Evolutionary conservation across 2,888 invertebrate species (phyloP), one percentile per base, ranked within the genome.

Genomic region (Macroteleia sp.): DNA sequence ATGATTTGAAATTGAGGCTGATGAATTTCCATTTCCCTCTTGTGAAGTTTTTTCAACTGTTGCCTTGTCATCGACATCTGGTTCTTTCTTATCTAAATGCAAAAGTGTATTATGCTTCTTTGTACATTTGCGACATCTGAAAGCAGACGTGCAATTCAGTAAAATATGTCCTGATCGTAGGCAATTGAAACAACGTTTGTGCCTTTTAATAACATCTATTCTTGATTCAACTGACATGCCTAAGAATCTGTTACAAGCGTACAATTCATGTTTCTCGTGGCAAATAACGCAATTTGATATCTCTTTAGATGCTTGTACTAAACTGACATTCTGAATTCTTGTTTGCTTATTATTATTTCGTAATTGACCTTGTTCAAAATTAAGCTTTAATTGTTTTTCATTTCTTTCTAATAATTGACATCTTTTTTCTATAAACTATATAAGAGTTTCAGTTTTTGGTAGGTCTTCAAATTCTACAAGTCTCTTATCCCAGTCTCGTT

Each of bases 91-190:
- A 19, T 39, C 39, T 6, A 19, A 19, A 30, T 30, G 54, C 5
- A 54, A n/a, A 3, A 54, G 39, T 4, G 39, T 25, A 14, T 52
- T 54, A 10, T 41, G 41, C 10, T 41, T 41, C 10, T 41, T 41
- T 0, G 17, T 9, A 10, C 41, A 41, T 41, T 0, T 19, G 0
- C 41, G 41, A 41, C 41, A 41, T 8, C 41, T 8, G 8, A 1
- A 1, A 9, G 6, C 0, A 10, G 19, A 9, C 10, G 17, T 41
- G 10, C 41, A 41, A 10, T 41, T 41, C 0, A 10, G 0, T 19
- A 19, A 0, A 2, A 41, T 10, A 41, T 41, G 41, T 19, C 19
- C 19, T 41, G 41, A 1, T 19, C 19, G 6, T 1, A 41, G 19
- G 10, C 19, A 41, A 41, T 41, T 41, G 9, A 41, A 8, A 14